phyloP scores from a whole-genome alignment of 2,888 invertebrate species.

The Ptilodon capucinus region DNA sequence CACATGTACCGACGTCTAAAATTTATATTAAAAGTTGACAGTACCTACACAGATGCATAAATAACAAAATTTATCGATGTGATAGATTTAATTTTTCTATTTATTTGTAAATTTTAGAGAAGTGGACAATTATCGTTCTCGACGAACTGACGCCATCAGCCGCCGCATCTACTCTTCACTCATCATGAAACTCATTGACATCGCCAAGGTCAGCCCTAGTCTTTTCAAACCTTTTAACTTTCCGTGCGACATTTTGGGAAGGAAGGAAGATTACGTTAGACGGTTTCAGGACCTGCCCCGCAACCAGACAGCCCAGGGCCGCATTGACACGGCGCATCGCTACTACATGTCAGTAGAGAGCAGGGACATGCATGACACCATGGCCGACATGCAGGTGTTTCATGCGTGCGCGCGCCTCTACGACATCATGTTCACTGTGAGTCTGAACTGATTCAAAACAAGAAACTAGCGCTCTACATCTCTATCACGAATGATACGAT shows the following conservation, averaged over 20 bases:
- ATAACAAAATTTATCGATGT: too few species aligned
- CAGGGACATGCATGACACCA: constrained; percentile 66
- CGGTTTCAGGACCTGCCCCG: constrained; percentile 55
- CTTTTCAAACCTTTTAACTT: too few species aligned
- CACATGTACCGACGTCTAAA: too few species aligned
- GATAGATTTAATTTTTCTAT: too few species aligned
- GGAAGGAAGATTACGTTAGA: too few species aligned
- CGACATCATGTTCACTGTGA: constrained; percentile 65
- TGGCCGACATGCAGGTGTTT: constrained; percentile 72
- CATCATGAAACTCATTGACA: constrained; percentile 73
- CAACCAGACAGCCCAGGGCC: constrained; percentile 44
- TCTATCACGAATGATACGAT: too few species aligned
- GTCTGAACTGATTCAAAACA: too few species aligned
- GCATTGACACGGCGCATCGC: constrained; percentile 65
- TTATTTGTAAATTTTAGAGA: constrained; percentile 49
- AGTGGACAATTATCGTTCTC: constrained; percentile 67
- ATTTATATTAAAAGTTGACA: too few species aligned
- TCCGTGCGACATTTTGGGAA: too few species aligned
- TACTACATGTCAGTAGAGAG: constrained; percentile 70
- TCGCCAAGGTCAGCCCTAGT: constrained; percentile 73
- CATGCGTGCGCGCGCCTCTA: constrained; percentile 65
- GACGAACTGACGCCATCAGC: constrained; percentile 71
- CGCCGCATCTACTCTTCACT: constrained; percentile 68
- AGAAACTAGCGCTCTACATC: too few species aligned
- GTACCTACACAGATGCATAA: too few species aligned